Evolutionary conservation across 2,113 vertebrate genomes (phyloP), one percentile per base, ranked within the genome.

Genomic region (Lynx canadensis): DNA sequence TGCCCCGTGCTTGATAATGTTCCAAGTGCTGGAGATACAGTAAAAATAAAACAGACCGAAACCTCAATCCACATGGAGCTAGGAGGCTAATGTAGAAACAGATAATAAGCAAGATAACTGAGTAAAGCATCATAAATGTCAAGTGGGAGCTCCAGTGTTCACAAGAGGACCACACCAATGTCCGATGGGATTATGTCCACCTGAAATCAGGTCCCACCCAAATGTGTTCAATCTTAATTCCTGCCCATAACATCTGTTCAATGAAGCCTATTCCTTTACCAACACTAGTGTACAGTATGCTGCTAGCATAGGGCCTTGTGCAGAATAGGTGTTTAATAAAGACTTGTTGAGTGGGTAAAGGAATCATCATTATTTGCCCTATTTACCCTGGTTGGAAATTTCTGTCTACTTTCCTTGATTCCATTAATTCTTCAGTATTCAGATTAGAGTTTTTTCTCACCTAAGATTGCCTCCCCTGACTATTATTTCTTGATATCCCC

Each of bases 291-390:
- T 63, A 45, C 2, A 45, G 2, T 60, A 8, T 68, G 60, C 14
- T 88, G 6, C 27, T 93, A 93, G 10, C 29, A 63, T 2, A 73
- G 38, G 38, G 15, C 29, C 10, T 87, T 82, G 19, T 25, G 33
- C 11, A 90, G 10, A 88, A 8, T 84, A 74, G 50, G 11, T 95
- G 41, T 29, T 96, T 80, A 68, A 69, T 76, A 78, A 93, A 95
- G 63, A 23, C 78, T 73, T 87, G 12, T 57, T 90, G 69, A 66
- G 55, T 66, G 50, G 79, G 69, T 45, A 60, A 97, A 81, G 11
- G 29, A 29, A 80, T 81, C 3, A 38, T 81, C 18, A 91, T 94
- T 36, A 38, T 90, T 83, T 90, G 16, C 45, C 11, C 6, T 57
- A 15, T 91, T 97, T 96, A 31, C 31, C 5, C 23, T 91, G 85